These are phyloP conservation scores for Spinus olivaceus DNA, from an alignment of 2,797 vertebrate species.

Conservation along the genomic window DNA sequence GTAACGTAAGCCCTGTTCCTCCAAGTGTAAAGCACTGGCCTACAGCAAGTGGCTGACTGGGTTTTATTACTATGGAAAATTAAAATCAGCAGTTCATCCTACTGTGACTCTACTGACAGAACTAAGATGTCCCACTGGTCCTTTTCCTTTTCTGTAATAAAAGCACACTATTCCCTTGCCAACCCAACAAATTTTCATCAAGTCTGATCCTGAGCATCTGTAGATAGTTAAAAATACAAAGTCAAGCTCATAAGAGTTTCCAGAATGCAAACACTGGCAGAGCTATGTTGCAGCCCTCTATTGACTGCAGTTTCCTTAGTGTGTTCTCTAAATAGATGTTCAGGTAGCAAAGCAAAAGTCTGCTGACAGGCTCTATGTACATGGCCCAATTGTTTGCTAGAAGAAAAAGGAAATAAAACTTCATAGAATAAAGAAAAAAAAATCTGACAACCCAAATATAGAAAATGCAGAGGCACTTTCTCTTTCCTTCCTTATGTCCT, in stretches of 20 bases:
- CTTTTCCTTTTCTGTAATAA: neutral
- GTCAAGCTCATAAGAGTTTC: neutral
- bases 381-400: neutral
- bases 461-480: conserved; percentile 45
- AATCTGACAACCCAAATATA: neutral
- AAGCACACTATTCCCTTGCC: neutral
- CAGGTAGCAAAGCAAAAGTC: conserved; percentile 24
- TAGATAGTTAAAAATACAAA: conserved; percentile 37
- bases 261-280: neutral
- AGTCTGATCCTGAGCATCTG: conserved; percentile 5
- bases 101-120: neutral
- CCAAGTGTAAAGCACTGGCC: neutral
- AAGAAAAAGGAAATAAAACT: conserved; percentile 22
- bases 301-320: neutral
- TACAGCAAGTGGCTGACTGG: neutral
- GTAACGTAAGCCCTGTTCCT: neutral
- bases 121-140: neutral
- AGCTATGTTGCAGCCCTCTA: conserved; percentile 21
- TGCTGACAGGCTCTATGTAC: conserved; percentile 6
- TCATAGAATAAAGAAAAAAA: neutral
- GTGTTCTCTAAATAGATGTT: neutral
- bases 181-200: neutral
- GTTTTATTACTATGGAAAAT: conserved; percentile 9
- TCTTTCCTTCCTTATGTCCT: conserved; percentile 34
- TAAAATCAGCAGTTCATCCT: conserved; percentile 2